Percentiles rank a stretch among this genome's conserved stretches.
These are phyloP conservation scores for Conops quadrifasciatus DNA, from an alignment of 2,888 invertebrate species.

Conservation along the genomic window DNA sequence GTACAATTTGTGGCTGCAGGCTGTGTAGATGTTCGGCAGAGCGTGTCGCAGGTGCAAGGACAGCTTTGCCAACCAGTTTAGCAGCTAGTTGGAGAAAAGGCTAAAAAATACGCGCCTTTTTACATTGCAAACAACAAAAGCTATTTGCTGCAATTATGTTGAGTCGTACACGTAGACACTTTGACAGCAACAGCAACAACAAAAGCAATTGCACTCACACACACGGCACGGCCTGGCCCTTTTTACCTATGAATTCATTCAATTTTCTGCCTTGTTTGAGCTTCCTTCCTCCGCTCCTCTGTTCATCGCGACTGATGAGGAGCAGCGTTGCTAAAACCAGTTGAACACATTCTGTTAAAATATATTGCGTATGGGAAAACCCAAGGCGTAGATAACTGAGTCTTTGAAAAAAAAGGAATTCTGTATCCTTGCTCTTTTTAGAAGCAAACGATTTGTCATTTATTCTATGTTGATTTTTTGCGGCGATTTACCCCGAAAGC, in stretches of 20 bases:
- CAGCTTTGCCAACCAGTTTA: conserved; percentile 9
- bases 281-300: conserved; percentile 10
- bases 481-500: neutral
- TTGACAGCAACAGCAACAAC: conserved; percentile 18
- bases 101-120: conserved; percentile 18
- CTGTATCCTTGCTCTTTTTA: neutral
- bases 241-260: conserved; percentile 1
- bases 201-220: neutral
- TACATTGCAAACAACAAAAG: neutral
- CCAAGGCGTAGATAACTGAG: neutral
- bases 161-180: conserved; percentile 27
- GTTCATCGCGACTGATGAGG: neutral
- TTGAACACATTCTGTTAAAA: neutral
- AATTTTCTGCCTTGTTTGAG: neutral
- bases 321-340: neutral
- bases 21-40: neutral
- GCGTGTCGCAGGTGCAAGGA: conserved; percentile 30
- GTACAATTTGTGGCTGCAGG: neutral
- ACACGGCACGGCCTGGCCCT: conserved; percentile 2
- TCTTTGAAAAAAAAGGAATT: neutral
- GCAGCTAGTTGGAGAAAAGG: neutral
- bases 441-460: neutral
- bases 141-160: conserved; percentile 18
- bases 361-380: neutral
- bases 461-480: neutral